A percentile compares a stretch with the other conserved stretches of the same genome.
These are phyloP conservation scores for Hirtodrosophila cameraria DNA, from an alignment of 2,888 invertebrate species.

Conservation along the genomic window DNA sequence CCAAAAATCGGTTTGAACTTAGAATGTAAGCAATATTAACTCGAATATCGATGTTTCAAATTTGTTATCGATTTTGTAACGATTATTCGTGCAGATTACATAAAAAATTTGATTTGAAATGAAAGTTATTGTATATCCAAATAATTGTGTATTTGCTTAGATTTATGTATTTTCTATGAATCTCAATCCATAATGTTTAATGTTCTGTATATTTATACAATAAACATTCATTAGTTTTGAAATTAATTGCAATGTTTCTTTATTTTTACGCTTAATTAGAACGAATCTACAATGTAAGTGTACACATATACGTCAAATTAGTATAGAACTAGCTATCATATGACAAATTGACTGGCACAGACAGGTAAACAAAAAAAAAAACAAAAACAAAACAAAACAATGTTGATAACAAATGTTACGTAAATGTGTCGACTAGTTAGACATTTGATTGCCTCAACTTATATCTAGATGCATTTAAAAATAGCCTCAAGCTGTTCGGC, in stretches of 20 bases:
- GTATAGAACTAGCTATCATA: constrained; percentile 39
- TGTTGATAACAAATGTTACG: constrained; percentile 31
- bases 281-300: neutral
- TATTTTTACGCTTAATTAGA: constrained; percentile 21
- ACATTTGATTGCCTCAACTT: neutral
- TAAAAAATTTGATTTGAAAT: no score
- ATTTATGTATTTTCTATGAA: neutral
- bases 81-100: no score
- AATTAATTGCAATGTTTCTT: constrained; percentile 2
- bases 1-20: no score
- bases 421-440: constrained; percentile 16
- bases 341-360: constrained; percentile 43
- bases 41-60: no score
- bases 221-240: neutral
- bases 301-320: constrained; percentile 15
- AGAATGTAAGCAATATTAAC: no score
- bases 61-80: no score
- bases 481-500: constrained; percentile 4
- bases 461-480: constrained; percentile 1
- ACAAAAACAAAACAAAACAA: constrained; percentile 19
- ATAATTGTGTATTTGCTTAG: neutral
- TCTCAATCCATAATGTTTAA: neutral
- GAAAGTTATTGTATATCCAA: no score
- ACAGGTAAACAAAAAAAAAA: constrained; percentile 27
- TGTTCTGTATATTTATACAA: neutral